These are phyloP conservation scores for Apogon talboti DNA, from an alignment of 2,797 vertebrate genomes.

Conservation along the genomic window DNA sequence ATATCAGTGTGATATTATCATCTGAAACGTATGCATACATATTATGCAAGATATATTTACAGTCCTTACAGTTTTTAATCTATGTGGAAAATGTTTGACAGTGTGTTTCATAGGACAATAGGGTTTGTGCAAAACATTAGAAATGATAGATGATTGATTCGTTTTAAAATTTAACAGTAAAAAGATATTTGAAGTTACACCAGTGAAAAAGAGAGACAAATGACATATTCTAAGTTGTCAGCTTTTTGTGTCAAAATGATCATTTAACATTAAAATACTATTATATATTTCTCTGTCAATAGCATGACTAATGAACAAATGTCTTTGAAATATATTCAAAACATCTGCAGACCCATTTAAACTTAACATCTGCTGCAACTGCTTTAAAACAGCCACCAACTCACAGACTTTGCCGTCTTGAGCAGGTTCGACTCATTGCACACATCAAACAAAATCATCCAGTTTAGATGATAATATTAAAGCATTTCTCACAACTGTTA, in stretches of 20 bases:
- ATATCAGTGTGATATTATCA: too few species aligned
- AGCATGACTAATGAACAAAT: conserved; percentile 46
- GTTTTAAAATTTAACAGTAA: too few species aligned
- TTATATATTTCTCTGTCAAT: conserved; percentile 22
- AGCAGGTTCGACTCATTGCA: conserved; percentile 70
- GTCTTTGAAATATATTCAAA: conserved; percentile 57
- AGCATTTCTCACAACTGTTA: conserved; percentile 57
- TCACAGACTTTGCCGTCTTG: conserved; percentile 59
- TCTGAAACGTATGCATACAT: too few species aligned
- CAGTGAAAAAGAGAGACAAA: not conserved
- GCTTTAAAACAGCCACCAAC: conserved; percentile 53
- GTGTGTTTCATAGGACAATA: too few species aligned
- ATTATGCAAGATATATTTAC: too few species aligned
- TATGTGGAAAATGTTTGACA: too few species aligned
- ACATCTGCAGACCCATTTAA: conserved; percentile 69
- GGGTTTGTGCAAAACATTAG: too few species aligned
- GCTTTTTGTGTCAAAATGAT: conserved; percentile 28
- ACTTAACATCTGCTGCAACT: conserved; percentile 66
- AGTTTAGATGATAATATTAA: conserved; percentile 54
- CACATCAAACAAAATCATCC: conserved; percentile 70
- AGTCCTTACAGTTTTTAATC: too few species aligned
- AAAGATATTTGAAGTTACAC: too few species aligned
- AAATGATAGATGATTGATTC: too few species aligned
- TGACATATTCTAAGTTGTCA: not conserved
- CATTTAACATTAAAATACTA: conserved; percentile 27